Percentiles rank a stretch among this genome's conserved stretches.
phyloP scores from a whole-genome alignment of 35 echinoderm and acorn worm genomes.

The Heliocidaris tuberculata region DNA sequence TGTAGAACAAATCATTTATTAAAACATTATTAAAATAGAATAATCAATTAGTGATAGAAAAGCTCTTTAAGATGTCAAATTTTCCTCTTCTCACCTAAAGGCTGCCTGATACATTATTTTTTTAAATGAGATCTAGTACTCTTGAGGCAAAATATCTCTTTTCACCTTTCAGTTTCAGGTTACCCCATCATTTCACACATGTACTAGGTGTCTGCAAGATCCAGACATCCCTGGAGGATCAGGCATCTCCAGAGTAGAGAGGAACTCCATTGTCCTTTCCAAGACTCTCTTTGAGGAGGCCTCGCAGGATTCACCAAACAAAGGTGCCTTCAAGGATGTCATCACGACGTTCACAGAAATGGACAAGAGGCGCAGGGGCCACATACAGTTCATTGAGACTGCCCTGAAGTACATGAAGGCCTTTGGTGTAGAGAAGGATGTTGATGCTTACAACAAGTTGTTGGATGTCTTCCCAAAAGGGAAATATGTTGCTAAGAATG shows the following conservation, averaged over 20 bases:
- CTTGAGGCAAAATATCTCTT: too few species aligned
- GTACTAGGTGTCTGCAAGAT: neutral
- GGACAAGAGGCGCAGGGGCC: conserved; percentile 80
- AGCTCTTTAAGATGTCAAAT: too few species aligned
- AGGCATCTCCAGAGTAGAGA: conserved; percentile 23
- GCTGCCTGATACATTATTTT: too few species aligned
- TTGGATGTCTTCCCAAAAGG: conserved; percentile 91
- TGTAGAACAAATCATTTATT: too few species aligned
- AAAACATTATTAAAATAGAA: too few species aligned
- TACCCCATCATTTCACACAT: conserved; percentile 22
- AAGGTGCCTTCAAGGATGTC: conserved; percentile 78
- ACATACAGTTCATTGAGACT: conserved; percentile 87
- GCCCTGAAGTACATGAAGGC: conserved; percentile 79
- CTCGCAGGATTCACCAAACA: conserved; percentile 53
- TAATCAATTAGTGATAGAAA: too few species aligned
- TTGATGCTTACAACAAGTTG: conserved; percentile 79
- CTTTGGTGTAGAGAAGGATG: conserved; percentile 86
- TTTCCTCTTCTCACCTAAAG: too few species aligned
- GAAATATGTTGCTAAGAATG: conserved; percentile 71
- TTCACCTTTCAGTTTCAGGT: neutral
- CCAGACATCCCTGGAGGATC: neutral
- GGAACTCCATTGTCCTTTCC: conserved; percentile 50
- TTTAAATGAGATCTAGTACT: too few species aligned
- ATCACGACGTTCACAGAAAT: conserved; percentile 64
- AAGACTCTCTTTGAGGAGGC: conserved; percentile 79